Percentiles rank a stretch among this genome's conserved stretches.
Conservation (phyloP, 2,888 invertebrate genomes). For the Lasioglossum leucozonium region DNA sequence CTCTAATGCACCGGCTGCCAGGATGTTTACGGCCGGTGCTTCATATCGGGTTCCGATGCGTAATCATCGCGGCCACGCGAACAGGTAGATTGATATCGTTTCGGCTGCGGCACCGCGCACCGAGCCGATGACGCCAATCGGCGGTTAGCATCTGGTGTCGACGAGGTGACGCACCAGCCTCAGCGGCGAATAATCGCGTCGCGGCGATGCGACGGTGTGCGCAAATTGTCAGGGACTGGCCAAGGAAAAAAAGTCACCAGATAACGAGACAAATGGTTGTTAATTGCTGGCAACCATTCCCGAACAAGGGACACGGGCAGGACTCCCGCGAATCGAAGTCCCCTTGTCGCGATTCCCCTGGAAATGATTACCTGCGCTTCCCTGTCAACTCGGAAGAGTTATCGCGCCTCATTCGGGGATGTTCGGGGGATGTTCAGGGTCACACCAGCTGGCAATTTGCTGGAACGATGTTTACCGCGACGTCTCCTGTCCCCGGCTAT, state of each 20-base stretch:
- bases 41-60: constrained; percentile 21
- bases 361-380: neutral
- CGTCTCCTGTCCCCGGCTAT: neutral
- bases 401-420: neutral
- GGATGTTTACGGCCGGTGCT: constrained; percentile 35
- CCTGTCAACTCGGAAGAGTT: constrained; percentile 21
- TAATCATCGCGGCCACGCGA: constrained; percentile 22
- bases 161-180: neutral
- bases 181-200: constrained; percentile 14
- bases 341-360: neutral
- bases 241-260: constrained; percentile 16
- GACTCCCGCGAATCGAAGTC: constrained; percentile 17
- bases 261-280: constrained; percentile 33
- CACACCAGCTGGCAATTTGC: neutral
- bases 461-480: neutral
- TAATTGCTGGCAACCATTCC: constrained; percentile 26
- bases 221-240: constrained; percentile 22
- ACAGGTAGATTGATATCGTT: constrained; percentile 38
- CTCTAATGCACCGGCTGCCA: constrained; percentile 39
- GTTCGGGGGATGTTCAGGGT: neutral
- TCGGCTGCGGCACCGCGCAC: neutral
- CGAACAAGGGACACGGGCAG: neutral
- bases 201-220: neutral
- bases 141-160: constrained; percentile 14
- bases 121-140: constrained; percentile 29